Evolutionary conservation across 1,140 invertebrate species (phyloP).

Genomic region (Thaumatotibia leucotreta): DNA sequence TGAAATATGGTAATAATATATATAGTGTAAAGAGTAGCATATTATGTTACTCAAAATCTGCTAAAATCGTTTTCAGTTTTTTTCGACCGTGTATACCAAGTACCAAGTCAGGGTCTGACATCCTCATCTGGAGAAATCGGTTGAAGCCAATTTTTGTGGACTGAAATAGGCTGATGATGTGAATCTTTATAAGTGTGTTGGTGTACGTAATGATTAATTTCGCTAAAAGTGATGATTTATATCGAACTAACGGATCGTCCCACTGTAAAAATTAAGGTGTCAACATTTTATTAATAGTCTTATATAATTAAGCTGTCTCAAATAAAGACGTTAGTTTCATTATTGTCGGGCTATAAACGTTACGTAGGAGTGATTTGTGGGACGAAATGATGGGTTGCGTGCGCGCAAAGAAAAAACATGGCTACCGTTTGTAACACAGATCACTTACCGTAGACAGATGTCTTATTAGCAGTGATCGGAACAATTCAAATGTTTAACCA

Average conservation of each 20-base stretch:
- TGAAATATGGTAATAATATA: no score
- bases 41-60: no score
- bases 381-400: slow-evolving; percentile 28
- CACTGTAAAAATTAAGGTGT: slow-evolving; percentile 35
- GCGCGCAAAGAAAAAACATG: neutral
- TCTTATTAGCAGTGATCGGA: no score
- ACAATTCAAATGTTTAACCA: no score
- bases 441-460: no score
- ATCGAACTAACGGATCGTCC: slow-evolving; percentile 16
- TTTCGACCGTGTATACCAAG: no score
- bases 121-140: no score
- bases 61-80: no score
- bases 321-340: slow-evolving; percentile 28
- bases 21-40: no score
- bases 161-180: no score
- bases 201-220: neutral
- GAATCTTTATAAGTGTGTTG: neutral
- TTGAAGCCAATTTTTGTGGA: no score
- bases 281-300: slow-evolving; percentile 37
- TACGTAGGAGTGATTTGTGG: slow-evolving; percentile 37
- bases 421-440: slow-evolving; percentile 21
- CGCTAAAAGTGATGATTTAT: neutral
- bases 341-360: slow-evolving; percentile 23
- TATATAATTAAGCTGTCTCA: slow-evolving; percentile 33
- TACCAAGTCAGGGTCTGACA: no score